A percentile compares a stretch with the other conserved stretches of the same genome.
These are phyloP conservation scores for Phalera bucephala DNA, from an alignment of 2,888 invertebrate species.

Conservation along the genomic window DNA sequence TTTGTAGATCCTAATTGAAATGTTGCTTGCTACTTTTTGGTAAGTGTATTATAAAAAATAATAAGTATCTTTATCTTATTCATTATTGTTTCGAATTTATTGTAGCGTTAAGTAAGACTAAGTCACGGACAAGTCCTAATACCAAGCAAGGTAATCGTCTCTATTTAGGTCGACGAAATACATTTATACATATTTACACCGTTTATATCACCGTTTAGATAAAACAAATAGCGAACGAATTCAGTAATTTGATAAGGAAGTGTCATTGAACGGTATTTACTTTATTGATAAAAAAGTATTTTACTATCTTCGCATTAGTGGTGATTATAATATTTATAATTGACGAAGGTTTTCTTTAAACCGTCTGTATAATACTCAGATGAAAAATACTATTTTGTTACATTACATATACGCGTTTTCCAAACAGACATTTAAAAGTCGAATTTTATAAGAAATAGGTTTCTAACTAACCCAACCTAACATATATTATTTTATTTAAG, in stretches of 20 bases:
- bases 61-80: too few species aligned
- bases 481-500: too few species aligned
- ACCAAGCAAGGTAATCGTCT: conserved; percentile 17
- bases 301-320: conserved; percentile 27
- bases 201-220: conserved; percentile 32
- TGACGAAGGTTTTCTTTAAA: too few species aligned
- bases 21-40: too few species aligned
- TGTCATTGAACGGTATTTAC: conserved; percentile 51
- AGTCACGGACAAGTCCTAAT: neutral
- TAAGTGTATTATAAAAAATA: too few species aligned
- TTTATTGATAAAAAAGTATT: conserved; percentile 31
- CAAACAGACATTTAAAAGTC: too few species aligned
- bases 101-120: neutral
- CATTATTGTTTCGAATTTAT: neutral
- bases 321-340: conserved; percentile 22
- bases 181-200: conserved; percentile 29
- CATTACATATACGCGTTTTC: too few species aligned
- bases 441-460: too few species aligned
- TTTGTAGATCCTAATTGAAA: too few species aligned
- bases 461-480: too few species aligned
- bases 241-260: conserved; percentile 42
- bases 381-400: too few species aligned
- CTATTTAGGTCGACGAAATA: conserved; percentile 21
- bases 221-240: conserved; percentile 33
- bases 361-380: too few species aligned